phyloP scores from a whole-genome alignment of 2,113 vertebrate genomes.

The Rhinogobius similis region DNA sequence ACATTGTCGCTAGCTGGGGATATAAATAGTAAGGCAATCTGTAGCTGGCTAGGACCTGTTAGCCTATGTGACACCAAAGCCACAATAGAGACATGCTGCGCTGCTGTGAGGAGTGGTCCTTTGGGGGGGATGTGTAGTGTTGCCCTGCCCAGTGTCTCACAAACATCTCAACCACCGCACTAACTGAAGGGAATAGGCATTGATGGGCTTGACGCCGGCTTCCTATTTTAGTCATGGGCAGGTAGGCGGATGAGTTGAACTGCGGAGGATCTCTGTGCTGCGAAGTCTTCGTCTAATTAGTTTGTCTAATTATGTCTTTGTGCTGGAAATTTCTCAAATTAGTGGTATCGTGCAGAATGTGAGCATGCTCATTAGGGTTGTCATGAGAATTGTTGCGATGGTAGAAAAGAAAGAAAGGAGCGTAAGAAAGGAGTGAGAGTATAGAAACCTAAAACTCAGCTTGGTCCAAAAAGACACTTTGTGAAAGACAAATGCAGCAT shows the following conservation, averaged over 20 bases:
- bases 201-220: constrained; percentile 73
- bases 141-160: constrained; percentile 61
- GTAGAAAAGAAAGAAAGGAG: constrained; percentile 50
- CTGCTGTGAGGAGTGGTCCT: constrained; percentile 41
- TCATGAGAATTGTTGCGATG: constrained; percentile 78
- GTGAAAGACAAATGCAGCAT: constrained; percentile 41
- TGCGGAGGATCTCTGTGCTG: constrained; percentile 79
- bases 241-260: constrained; percentile 83
- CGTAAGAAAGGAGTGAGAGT: constrained; percentile 37
- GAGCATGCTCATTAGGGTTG: constrained; percentile 82
- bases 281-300: constrained; percentile 83
- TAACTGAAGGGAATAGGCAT: constrained; percentile 71
- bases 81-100: constrained; percentile 56
- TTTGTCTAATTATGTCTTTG: constrained; percentile 86
- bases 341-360: constrained; percentile 81
- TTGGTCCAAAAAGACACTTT: constrained; percentile 40
- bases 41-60: constrained; percentile 48
- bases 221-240: constrained; percentile 80
- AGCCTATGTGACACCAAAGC: constrained; percentile 59
- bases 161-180: constrained; percentile 61
- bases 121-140: constrained; percentile 60
- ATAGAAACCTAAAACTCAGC: constrained; percentile 43
- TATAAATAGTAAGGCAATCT: constrained; percentile 54
- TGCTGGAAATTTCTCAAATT: constrained; percentile 85
- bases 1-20: constrained; percentile 18